Evolutionary conservation across 2,797 vertebrate species (phyloP).

Genomic region (Eulemur coronatus): DNA sequence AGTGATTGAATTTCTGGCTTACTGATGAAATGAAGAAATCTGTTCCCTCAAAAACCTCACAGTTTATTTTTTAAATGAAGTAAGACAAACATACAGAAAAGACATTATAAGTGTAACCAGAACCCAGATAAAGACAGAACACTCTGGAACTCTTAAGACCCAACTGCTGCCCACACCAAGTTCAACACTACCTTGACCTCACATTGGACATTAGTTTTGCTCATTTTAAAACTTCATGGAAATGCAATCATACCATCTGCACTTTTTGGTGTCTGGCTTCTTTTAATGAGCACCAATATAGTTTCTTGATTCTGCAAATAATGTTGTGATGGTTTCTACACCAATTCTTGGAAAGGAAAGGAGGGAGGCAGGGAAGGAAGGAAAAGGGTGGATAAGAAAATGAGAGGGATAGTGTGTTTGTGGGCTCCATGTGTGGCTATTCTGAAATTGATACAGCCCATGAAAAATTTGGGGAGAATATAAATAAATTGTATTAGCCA

Average conservation of each 20-base stretch:
- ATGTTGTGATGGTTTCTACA: background rate
- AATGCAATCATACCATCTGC: background rate
- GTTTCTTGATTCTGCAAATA: background rate
- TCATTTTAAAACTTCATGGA: background rate
- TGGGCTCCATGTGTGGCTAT: background rate
- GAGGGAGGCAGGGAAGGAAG: background rate
- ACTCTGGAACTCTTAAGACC: background rate
- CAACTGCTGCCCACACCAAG: background rate
- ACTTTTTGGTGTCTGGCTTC: background rate
- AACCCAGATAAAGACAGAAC: background rate
- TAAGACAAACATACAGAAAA: background rate
- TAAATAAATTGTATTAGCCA: background rate
- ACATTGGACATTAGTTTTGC: background rate
- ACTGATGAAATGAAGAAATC: background rate
- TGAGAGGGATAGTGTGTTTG: too few relatives aligned
- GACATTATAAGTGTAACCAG: background rate
- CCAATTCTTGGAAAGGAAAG: background rate
- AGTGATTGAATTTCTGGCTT: conserved; percentile 11
- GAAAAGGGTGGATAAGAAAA: background rate
- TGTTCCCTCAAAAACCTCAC: background rate
- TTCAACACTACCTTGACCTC: background rate
- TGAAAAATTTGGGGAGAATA: background rate
- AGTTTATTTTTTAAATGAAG: conserved; percentile 29
- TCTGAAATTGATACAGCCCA: background rate
- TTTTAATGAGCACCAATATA: background rate